These are phyloP conservation scores for Cantharis rustica DNA, from an alignment of 2,888 invertebrate species.

Conservation along the genomic window DNA sequence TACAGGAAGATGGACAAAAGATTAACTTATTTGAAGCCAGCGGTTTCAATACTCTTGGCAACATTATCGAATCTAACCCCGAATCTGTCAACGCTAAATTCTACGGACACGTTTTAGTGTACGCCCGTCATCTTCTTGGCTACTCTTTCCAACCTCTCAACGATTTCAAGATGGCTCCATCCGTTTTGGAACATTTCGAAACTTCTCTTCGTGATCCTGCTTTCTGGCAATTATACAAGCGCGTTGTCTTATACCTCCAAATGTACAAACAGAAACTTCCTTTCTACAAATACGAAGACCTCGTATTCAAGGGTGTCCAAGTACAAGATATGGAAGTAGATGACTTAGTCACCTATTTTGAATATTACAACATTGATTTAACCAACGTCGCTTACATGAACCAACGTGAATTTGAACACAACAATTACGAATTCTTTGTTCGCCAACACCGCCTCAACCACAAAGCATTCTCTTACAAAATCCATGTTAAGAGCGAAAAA, in stretches of 20 bases:
- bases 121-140: constrained; percentile 66
- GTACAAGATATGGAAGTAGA: constrained; percentile 68
- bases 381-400: constrained; percentile 60
- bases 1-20: constrained; percentile 50
- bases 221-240: constrained; percentile 70
- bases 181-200: constrained; percentile 67
- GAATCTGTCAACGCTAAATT: constrained; percentile 64
- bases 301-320: constrained; percentile 64
- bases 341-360: constrained; percentile 72
- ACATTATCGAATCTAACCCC: constrained; percentile 67
- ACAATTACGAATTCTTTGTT: constrained; percentile 59
- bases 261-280: constrained; percentile 64
- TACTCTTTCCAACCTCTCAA: constrained; percentile 44
- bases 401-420: constrained; percentile 56
- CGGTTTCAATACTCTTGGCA: constrained; percentile 68
- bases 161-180: constrained; percentile 60
- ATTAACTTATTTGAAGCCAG: constrained; percentile 65
- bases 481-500: constrained; percentile 65
- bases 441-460: constrained; percentile 74
- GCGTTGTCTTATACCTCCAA: constrained; percentile 63
- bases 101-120: constrained; percentile 63
- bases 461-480: constrained; percentile 66
- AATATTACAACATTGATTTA: constrained; percentile 66
- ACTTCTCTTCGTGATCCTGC: constrained; percentile 71
- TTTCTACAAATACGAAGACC: constrained; percentile 65